Conservation (phyloP, 2,113 vertebrate species). For the Balaeniceps rex region DNA sequence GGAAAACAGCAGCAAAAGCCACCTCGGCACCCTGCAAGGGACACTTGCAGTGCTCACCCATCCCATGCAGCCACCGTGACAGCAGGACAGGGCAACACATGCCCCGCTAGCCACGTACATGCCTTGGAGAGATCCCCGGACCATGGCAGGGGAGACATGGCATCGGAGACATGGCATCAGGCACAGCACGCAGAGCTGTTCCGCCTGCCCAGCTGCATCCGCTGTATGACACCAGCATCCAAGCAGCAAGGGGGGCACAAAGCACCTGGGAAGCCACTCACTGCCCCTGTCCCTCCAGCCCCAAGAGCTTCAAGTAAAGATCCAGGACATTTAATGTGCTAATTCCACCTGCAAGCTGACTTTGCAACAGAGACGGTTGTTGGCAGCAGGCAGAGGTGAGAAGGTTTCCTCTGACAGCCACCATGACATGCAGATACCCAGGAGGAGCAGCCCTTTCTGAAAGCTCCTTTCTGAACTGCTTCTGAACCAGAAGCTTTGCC, state of each 20-base stretch:
- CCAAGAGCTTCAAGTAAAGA: not conserved
- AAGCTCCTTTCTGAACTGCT: not conserved
- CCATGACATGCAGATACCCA: accelerated
- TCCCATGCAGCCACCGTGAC: accelerated
- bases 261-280: not conserved
- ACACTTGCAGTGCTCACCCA: accelerated
- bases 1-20: not conserved
- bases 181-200: not conserved
- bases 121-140: not conserved
- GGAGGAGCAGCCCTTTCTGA: not conserved
- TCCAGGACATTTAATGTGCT: not conserved
- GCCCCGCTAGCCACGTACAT: accelerated
- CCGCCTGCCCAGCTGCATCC: not conserved
- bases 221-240: not conserved
- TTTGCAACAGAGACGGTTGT: accelerated
- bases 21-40: not conserved
- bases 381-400: not conserved
- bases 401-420: not conserved
- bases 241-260: not conserved
- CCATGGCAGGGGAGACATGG: not conserved
- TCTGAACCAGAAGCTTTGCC: not conserved
- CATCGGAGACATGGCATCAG: not conserved
- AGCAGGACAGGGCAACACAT: not conserved
- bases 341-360: not conserved
- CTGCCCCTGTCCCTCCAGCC: not conserved